phyloP scores from a whole-genome alignment of 1,140 invertebrate genomes.

The Platyura marginata region DNA sequence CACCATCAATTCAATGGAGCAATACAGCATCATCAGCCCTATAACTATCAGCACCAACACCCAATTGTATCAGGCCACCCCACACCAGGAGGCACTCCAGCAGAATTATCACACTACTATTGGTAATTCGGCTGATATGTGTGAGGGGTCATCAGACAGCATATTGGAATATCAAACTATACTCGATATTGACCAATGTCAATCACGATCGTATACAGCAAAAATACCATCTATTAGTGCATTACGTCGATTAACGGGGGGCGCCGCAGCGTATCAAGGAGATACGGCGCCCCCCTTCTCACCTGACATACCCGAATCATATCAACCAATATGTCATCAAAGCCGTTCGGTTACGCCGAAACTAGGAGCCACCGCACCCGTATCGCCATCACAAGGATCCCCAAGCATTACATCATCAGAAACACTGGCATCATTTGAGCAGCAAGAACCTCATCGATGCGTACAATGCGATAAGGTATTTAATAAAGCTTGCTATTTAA shows the following conservation, averaged over 20 bases:
- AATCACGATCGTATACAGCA: background rate
- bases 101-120: conserved; percentile 27
- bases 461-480: conserved; percentile 68
- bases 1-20: conserved; percentile 11
- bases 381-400: background rate
- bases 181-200: background rate
- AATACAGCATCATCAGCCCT: conserved; percentile 22
- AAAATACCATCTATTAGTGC: background rate
- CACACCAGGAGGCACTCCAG: conserved; percentile 17
- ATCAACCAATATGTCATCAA: background rate
- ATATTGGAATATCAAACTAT: background rate
- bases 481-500: conserved; percentile 71
- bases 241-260: background rate
- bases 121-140: too few species aligned
- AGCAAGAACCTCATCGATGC: conserved; percentile 37
- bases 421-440: background rate
- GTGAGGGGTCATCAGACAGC: too few species aligned
- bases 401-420: background rate
- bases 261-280: background rate
- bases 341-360: background rate
- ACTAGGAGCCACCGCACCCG: background rate
- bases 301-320: conserved; percentile 2
- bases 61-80: conserved; percentile 22
- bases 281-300: conserved; percentile 1
- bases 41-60: conserved; percentile 20